Conservation (phyloP, 1,140 invertebrate species). For the Helicoverpa zea region DNA sequence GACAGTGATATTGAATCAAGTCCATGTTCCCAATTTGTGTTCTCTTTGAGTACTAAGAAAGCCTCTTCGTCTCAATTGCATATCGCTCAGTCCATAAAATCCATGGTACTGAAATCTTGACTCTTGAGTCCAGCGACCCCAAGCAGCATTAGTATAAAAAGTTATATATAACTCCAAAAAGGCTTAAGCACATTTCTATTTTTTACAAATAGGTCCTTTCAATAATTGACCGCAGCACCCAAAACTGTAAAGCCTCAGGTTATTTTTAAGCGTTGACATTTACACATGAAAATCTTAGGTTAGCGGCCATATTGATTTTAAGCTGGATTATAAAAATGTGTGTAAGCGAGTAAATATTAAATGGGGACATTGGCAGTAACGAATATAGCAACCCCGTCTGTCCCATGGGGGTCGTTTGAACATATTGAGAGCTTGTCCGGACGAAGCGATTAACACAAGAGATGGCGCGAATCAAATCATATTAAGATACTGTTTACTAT, state of each 20-base stretch:
- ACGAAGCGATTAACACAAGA: constrained; percentile 5
- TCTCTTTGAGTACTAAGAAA: too few relatives aligned
- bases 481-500: too few relatives aligned
- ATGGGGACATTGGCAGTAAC: neutral
- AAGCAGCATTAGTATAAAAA: neutral
- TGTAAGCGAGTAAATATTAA: constrained; percentile 20
- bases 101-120: too few relatives aligned
- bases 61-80: too few relatives aligned
- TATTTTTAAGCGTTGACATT: constrained; percentile 14
- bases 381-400: neutral
- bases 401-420: constrained; percentile 6
- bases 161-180: neutral
- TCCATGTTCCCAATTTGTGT: too few relatives aligned
- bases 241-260: neutral
- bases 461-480: neutral
- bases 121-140: too few relatives aligned
- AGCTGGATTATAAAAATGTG: constrained; percentile 6
- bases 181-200: neutral
- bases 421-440: constrained; percentile 3
- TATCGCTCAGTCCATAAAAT: too few relatives aligned
- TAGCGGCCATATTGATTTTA: neutral
- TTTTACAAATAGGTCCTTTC: neutral
- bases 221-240: neutral
- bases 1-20: too few relatives aligned
- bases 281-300: neutral